Evolutionary conservation across 1,140 invertebrate genomes (phyloP), one percentile per base, ranked within the genome.

Genomic region (Bombus soroeensis): DNA sequence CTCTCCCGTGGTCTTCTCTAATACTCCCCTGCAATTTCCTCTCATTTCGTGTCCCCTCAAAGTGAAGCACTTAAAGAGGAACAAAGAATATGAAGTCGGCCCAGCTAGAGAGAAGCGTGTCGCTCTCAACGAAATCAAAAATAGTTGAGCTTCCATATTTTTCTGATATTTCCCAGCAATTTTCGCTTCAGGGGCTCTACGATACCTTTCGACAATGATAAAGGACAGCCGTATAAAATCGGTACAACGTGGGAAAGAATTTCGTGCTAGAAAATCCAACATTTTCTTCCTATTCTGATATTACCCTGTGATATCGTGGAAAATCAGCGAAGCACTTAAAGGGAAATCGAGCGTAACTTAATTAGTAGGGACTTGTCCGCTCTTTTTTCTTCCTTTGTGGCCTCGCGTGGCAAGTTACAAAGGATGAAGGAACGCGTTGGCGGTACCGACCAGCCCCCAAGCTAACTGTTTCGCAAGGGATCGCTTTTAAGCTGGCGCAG

Each of bases 401-500:
- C 32, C 34, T 9, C 9, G 34, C 3, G 47, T 53, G 18, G 47
- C 6, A 53, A 22, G 18, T 53, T 34, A 39, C 34, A 32, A 66
- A 53, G 41, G 70, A 43, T 28, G 22, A 59, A 22, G 18, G 53
- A 34, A n/a, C 41, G 57, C 57, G 62, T 10, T 28, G 39, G n/a
- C 34, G 76, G 39, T 53, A 1, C 32, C 39, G 53, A 37, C 43
- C 47, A n/a, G 18, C 18, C 39, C 53, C 6, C 18, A n/a, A 41
- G 43, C 43, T 39, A n/a, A 28, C 43, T 57, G 64, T 70, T 71
- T 62, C 39, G 64, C 28, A 59, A 71, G 76, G 47, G 82, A 79
- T 79, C 75, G 82, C 82, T 78, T 79, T 84, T 71, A 79, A 84
- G 66, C 66, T 13, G 9, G 37, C 34, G 43, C 22, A 34, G 34